Evolutionary conservation across 2,888 invertebrate species (phyloP), one percentile per base, ranked within the genome.

Genomic region (Eupithecia abbreviata): DNA sequence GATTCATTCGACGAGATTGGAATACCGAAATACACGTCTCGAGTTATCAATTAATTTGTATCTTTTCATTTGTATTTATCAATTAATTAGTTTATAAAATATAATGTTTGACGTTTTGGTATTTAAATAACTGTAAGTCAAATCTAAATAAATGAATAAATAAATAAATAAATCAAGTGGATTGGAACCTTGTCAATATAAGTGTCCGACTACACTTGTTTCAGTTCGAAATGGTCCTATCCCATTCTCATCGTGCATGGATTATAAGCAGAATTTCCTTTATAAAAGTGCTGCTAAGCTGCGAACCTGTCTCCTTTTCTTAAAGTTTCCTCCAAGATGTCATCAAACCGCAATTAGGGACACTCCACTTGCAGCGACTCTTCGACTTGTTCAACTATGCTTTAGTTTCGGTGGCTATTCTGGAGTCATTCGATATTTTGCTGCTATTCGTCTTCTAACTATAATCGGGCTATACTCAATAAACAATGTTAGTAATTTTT

Each of bases 331-430:
- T 78, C 83, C 82, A 84, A 84, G 86, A 87, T 90, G 86, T 88
- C 88, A 86, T 90, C 86, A 90, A 90, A 90, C 84, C 87, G 87
- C 87, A 90, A 88, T 90, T 91, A 87, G 89, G 82, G 88, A 90
- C 90, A 90, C 88, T 91, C 89, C 85, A 85, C 87, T 88, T 88
- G 90, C 90, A 88, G 84, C 84, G 86, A 84, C 83, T 70, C 79
- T 76, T 79, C 78, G 77, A 80, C 74, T 71, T 77, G 77, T 79
- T 70, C 75, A 77, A 74, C 77, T 76, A 77, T 80, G 79, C 80
- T 77, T 47, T 58, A 79, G 69, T 70, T 75, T 71, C 66, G 81
- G 76, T 13, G 3, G 15, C 72, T 85, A 88, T 86, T 81, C 65
- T 76, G 62, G 47, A 73, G 77, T 74, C 77, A 62, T 67, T 81